Conservation (phyloP, 92 coral and sea anemone genomes). For the Epizoanthus stellaris region DNA sequence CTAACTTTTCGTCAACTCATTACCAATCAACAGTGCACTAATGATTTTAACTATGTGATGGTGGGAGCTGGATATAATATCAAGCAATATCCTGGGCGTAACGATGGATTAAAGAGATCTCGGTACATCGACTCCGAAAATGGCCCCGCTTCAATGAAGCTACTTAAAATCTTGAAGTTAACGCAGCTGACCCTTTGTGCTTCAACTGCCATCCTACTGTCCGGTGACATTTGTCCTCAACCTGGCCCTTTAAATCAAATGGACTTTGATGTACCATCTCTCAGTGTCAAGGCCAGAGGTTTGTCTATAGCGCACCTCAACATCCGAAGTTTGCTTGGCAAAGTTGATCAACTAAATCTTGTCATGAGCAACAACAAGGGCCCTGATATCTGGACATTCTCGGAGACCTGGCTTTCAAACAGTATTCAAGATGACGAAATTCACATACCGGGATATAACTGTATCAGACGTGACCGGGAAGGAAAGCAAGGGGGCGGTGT, state of each 20-base stretch:
- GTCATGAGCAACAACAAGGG: neutral
- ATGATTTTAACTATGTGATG: too few species aligned
- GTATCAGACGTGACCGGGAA: conserved; percentile 23
- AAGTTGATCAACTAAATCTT: conserved; percentile 27
- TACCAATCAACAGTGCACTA: too few species aligned
- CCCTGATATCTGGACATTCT: neutral
- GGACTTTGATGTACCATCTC: conserved; percentile 13
- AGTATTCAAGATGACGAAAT: neutral
- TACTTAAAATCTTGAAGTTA: conserved; percentile 6
- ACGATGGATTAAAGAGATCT: neutral
- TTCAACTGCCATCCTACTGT: conserved; percentile 9
- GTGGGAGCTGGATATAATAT: too few species aligned
- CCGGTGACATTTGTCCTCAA: conserved; percentile 14
- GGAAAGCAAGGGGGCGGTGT: conserved; percentile 26
- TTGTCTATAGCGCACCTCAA: conserved; percentile 10
- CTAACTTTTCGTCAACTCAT: too few species aligned
- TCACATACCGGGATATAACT: conserved; percentile 9
- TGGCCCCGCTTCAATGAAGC: conserved; percentile 7
- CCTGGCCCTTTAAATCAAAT: conserved; percentile 18
- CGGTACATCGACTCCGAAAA: conserved; percentile 3
- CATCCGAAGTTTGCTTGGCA: conserved; percentile 28
- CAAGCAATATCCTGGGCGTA: too few species aligned
- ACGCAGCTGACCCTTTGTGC: conserved; percentile 16
- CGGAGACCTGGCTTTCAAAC: conserved; percentile 9
- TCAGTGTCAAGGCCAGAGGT: conserved; percentile 21